These are phyloP conservation scores for Pyralis farinalis DNA, from an alignment of 2,888 invertebrate genomes.

Conservation along the genomic window DNA sequence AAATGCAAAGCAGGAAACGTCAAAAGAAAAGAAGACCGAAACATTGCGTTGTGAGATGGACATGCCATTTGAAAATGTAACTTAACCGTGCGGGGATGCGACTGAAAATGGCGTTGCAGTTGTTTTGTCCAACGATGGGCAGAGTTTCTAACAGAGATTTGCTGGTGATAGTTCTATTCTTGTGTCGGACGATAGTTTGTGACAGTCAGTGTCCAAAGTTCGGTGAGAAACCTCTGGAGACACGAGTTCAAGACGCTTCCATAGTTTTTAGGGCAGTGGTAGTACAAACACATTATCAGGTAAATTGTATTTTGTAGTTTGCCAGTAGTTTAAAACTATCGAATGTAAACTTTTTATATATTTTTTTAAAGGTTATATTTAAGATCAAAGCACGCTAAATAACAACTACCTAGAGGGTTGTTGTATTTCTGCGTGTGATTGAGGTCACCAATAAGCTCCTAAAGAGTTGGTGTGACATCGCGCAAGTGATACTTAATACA, in stretches of 20 bases:
- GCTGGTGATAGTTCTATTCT: conserved; percentile 56
- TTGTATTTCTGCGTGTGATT: too few species aligned
- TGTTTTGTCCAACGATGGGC: conserved; percentile 40
- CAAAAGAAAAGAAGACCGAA: conserved; percentile 61
- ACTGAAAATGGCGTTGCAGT: conserved; percentile 48
- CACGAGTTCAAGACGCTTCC: conserved; percentile 73
- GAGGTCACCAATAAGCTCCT: too few species aligned
- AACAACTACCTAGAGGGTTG: too few species aligned
- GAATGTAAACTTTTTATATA: too few species aligned
- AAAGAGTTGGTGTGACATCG: too few species aligned
- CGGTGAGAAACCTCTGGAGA: conserved; percentile 75
- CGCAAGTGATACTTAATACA: too few species aligned
- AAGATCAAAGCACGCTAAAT: too few species aligned
- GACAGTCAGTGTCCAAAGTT: conserved; percentile 75
- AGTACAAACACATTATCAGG: conserved; percentile 67
- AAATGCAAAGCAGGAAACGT: conserved; percentile 64
- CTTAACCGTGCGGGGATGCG: conserved; percentile 25
- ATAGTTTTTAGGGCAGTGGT: conserved; percentile 79
- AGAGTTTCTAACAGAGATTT: conserved; percentile 53
- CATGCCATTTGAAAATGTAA: conserved; percentile 54
- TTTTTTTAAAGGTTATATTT: too few species aligned
- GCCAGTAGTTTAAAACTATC: too few species aligned
- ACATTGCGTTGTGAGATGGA: conserved; percentile 53
- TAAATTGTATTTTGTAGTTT: conserved; percentile 30
- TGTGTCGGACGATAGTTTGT: conserved; percentile 73